Base-by-base conservation (phyloP, 2,888 invertebrate species). In the Coleophora flavipennella region DNA sequence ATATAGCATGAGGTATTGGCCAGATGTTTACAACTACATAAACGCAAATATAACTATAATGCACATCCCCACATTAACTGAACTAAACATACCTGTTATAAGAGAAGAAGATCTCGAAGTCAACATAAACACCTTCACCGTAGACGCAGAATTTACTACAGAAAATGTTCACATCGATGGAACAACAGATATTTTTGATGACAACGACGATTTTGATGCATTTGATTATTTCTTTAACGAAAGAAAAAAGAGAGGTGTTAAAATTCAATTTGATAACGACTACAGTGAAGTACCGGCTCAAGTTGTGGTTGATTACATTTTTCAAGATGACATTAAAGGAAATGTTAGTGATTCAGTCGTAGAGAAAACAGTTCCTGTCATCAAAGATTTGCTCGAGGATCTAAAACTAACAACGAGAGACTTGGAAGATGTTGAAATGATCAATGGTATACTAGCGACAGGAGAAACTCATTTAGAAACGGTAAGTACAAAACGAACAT, bases 21-120 rank as follows among this genome's bases (percentile, higher is more conserved):
- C 74, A 0, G 83, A 84, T 48, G 49, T 81, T 0, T 69, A 83
- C 33, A 78, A 68, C 40, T 83, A 81, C 40, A 57, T 79, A 8
- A 72, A 75, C 31, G 69, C 75, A 0, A 80, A 84, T 46, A 74
- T 84, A 25, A 83, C 81, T 0, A 80, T 84, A 29, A 77, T 68
- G 50, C 57, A 70, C 27, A 80, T 83, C 46, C 73, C 77, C 0
- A 79, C 71, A 1, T 47, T 81, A 46, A 71, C 74, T 0, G 81
- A 84, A 55, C 43, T 83, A 1, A 63, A 75, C 49, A 29, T 70
- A 10, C 70, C 67, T 0, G 39, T 65, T 0, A 40, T 66, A 2
- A 61, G 68, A 48, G 51, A 62, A 2, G 65, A 62, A 13, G 13
- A 35, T 13, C 2, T n/a, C 2, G 31, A 31, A 25, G 10, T 8